Evolutionary conservation across 2,797 vertebrate species (phyloP).

Genomic region (Aythya fuligula): DNA sequence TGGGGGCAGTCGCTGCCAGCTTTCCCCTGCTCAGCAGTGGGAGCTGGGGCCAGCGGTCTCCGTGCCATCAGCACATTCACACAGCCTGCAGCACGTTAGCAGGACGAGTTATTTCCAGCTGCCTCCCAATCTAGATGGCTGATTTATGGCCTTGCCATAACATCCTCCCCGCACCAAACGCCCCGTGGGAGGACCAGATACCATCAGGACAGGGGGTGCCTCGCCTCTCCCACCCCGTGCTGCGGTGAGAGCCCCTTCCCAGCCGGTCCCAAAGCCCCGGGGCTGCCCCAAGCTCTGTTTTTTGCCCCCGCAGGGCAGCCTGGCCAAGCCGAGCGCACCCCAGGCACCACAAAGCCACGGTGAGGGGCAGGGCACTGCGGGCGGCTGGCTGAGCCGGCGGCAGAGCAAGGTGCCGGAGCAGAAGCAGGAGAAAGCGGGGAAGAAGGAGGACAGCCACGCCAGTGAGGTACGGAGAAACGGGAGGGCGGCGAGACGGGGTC

Average conservation of each 20-base stretch:
- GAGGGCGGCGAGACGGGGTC: background rate
- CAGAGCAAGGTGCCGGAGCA: slow-evolving; percentile 35
- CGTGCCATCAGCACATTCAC: background rate
- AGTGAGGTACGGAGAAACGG: slow-evolving; percentile 45
- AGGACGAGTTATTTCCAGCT: slow-evolving; percentile 60
- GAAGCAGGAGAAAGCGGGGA: slow-evolving; percentile 52
- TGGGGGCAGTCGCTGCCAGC: background rate
- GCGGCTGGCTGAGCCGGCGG: slow-evolving; percentile 23
- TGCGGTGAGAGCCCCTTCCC: background rate
- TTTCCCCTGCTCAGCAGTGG: background rate
- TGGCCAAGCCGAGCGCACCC: slow-evolving; percentile 30
- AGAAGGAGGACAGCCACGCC: background rate
- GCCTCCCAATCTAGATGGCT: slow-evolving; percentile 9
- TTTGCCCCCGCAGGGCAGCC: slow-evolving; percentile 56
- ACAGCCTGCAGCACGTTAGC: background rate
- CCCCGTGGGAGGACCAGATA: background rate
- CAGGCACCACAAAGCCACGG: background rate
- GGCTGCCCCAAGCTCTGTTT: background rate
- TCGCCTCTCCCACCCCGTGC: background rate
- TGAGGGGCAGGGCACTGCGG: background rate
- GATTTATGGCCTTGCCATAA: slow-evolving; percentile 56
- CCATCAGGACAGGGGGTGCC: background rate
- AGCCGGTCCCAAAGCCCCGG: background rate
- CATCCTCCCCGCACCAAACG: slow-evolving; percentile 15
- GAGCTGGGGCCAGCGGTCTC: background rate